Base-by-base conservation (phyloP, 2,113 vertebrate species). In the Poeciliopsis turrubarensis region DNA sequence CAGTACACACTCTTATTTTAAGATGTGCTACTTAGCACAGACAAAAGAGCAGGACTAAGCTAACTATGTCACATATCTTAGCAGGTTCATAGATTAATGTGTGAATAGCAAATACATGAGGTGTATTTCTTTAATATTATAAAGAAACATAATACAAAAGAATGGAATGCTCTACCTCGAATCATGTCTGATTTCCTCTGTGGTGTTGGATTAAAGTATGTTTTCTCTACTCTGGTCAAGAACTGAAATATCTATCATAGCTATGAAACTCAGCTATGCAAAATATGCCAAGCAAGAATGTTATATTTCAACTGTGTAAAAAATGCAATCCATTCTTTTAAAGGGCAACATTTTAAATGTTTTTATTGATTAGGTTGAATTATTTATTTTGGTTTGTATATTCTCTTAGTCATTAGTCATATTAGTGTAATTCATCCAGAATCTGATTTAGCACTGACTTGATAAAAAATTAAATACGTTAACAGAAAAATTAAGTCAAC, bases 1-100 rank as follows among this genome's bases (percentile, higher is more conserved):
- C 86, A 78, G 80, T 78, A 85, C 85, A 77, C 74, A n/a, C 83
- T 80, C 80, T 89, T 86, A 88, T 86, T 88, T 87, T 71, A 77
- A 83, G 72, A 68, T 74, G 73, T 84, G 77, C 25, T 57, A 57
- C n/a, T 57, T 57, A 25, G 51, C 51, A 25, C 51, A 57, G 78
- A 85, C 85, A 77, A 81, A 79, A 60, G 54, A 75, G 26, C n/a
- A 60, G 74, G 77, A 68, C 63, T 29, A 75, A 31, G 31, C 60
- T 64, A 77, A 39, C 68, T 85, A 85, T 87, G 83, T 86, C 68
- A 76, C 79, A 78, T 75, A 25, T 77, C 62, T 68, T 72, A 78
- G 72, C 60, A 68, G 66, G 73, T 70, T 85, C 72, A 77, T 72
- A 79, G 75, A 71, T 57, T 66, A n/a, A 67, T 60, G 54, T 77